These are phyloP conservation scores for Halichondria panicea DNA, from an alignment of 37 sponge, comb jelly and placozoan genomes.

Conservation along the genomic window DNA sequence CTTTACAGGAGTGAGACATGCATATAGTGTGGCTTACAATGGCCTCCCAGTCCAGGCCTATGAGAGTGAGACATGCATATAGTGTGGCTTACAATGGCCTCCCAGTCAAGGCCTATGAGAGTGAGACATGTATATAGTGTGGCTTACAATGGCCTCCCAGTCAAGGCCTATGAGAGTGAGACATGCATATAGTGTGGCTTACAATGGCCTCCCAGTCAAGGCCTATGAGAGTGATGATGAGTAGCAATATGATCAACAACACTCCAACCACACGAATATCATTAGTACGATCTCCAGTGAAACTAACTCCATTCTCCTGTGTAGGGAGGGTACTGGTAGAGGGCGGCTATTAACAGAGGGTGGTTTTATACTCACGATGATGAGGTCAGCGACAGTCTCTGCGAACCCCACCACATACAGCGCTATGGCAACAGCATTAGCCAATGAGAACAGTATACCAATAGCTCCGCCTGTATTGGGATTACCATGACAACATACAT, in stretches of 20 bases:
- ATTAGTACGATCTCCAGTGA: constrained; percentile 48
- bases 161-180: too few relatives aligned
- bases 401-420: constrained; percentile 95
- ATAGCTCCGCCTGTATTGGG: constrained; percentile 87
- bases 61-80: too few relatives aligned
- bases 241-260: constrained; percentile 58
- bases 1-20: too few relatives aligned
- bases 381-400: constrained; percentile 80
- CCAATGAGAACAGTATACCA: constrained; percentile 89
- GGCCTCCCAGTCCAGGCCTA: too few relatives aligned
- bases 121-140: too few relatives aligned
- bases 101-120: too few relatives aligned
- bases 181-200: constrained; percentile 6
- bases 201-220: constrained; percentile 93
- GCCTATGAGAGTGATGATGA: constrained; percentile 80
- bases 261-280: constrained; percentile 84
- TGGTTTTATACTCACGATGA: constrained; percentile 62
- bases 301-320: constrained; percentile 9
- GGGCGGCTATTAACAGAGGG: too few relatives aligned
- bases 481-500: neutral
- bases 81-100: too few relatives aligned
- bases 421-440: constrained; percentile 91
- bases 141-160: too few relatives aligned
- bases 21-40: too few relatives aligned
- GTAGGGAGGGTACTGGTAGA: neutral